Conservation (phyloP, 2,888 invertebrate species). For the Chorisops tibialis region DNA sequence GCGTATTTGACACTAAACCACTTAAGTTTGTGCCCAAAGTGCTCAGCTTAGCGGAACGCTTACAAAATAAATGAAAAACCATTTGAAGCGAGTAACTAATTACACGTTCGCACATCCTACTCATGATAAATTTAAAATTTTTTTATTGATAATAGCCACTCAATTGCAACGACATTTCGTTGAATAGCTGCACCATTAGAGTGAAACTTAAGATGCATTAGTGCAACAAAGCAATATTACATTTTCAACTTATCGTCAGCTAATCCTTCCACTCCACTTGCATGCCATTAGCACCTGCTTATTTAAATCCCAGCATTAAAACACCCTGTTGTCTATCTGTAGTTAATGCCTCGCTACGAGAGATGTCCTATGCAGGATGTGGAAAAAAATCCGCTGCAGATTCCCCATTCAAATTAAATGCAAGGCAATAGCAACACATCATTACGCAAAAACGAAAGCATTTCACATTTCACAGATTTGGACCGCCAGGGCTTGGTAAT, state of each 20-base stretch:
- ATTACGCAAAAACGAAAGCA: slow-evolving; percentile 9
- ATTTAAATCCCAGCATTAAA: slow-evolving; percentile 17
- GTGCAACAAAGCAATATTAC: too few species aligned
- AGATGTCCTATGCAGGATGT: background rate
- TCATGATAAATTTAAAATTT: too few species aligned
- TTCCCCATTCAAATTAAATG: background rate
- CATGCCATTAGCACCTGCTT: slow-evolving; percentile 12
- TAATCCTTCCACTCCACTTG: slow-evolving; percentile 16
- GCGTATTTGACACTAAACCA: too few species aligned
- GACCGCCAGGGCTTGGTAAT: background rate
- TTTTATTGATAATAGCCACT: too few species aligned
- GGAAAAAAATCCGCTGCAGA: background rate
- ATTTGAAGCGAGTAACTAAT: too few species aligned
- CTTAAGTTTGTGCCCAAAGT: too few species aligned
- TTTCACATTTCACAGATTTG: background rate
- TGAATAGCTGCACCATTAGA: too few species aligned
- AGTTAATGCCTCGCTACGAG: background rate
- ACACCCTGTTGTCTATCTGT: slow-evolving; percentile 13
- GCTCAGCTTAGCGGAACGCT: too few species aligned
- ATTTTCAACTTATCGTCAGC: background rate
- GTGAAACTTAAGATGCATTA: too few species aligned
- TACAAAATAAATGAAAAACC: too few species aligned
- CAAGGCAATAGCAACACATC: background rate
- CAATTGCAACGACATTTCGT: too few species aligned
- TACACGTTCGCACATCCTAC: too few species aligned